Conservation (phyloP, 2,113 vertebrate genomes). For the Cavia porcellus region DNA sequence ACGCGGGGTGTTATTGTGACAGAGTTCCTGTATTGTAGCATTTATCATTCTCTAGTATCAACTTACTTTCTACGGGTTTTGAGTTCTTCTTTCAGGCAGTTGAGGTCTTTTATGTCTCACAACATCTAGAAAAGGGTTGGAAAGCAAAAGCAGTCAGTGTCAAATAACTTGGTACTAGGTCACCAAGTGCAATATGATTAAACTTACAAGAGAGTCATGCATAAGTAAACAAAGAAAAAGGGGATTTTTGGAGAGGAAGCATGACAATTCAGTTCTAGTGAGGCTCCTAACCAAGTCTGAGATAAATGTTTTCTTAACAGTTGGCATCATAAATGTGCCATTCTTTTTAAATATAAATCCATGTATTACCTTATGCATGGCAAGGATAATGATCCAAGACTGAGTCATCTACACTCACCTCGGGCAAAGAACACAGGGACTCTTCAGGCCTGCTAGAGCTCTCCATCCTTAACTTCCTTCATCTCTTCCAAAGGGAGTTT, state of each 20-base stretch:
- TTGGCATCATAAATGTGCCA: neutral
- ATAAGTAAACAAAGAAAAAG: neutral
- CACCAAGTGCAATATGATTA: neutral
- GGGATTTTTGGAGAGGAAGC: neutral
- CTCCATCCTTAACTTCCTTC: neutral
- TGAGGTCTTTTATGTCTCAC: neutral
- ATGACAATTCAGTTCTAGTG: neutral
- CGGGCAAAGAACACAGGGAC: neutral
- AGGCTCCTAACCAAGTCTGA: neutral
- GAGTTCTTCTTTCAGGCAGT: neutral
- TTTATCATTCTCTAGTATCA: neutral
- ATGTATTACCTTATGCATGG: neutral
- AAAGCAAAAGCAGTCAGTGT: neutral
- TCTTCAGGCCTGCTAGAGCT: neutral
- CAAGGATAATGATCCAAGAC: neutral
- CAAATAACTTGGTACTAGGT: neutral
- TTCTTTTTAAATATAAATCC: neutral
- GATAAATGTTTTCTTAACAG: neutral
- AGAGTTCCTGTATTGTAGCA: neutral
- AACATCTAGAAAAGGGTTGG: neutral
- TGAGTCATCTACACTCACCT: neutral
- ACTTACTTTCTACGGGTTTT: neutral
- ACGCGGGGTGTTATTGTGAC: no score
- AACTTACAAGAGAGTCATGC: neutral
- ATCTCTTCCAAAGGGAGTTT: neutral